Evolutionary conservation across 2,888 invertebrate genomes (phyloP).

Genomic region (Tipula helvola): DNA sequence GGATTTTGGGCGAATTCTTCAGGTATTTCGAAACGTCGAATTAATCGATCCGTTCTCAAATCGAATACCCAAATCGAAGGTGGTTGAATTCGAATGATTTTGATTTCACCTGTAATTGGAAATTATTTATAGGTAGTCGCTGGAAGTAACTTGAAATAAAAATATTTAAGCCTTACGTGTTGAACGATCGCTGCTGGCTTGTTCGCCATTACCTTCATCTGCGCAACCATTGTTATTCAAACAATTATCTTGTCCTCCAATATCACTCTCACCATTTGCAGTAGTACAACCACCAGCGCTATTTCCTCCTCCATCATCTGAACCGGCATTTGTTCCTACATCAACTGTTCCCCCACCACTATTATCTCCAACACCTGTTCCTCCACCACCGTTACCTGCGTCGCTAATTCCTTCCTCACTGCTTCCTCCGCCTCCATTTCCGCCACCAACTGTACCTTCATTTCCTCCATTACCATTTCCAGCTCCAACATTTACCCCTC

Average conservation of each 20-base stretch:
- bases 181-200: neutral
- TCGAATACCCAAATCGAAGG: slow-evolving; percentile 56
- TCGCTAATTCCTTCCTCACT: neutral
- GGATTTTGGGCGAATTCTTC: slow-evolving; percentile 25
- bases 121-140: neutral
- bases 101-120: neutral
- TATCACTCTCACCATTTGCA: neutral
- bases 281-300: neutral
- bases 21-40: slow-evolving; percentile 42
- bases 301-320: neutral
- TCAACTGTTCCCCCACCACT: neutral
- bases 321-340: neutral
- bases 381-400: neutral
- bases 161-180: neutral
- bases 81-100: slow-evolving; percentile 33
- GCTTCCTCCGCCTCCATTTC: neutral
- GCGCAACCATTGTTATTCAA: neutral
- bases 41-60: slow-evolving; percentile 46
- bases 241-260: neutral
- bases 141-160: slow-evolving; percentile 12
- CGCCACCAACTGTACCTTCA: neutral
- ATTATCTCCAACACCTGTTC: neutral
- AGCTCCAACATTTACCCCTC: neutral
- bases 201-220: neutral
- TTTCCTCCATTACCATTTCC: neutral